Percentiles rank a stretch among this genome's conserved stretches.
phyloP scores from a whole-genome alignment of 2,113 vertebrate genomes.

The Lepisosteus oculatus region DNA sequence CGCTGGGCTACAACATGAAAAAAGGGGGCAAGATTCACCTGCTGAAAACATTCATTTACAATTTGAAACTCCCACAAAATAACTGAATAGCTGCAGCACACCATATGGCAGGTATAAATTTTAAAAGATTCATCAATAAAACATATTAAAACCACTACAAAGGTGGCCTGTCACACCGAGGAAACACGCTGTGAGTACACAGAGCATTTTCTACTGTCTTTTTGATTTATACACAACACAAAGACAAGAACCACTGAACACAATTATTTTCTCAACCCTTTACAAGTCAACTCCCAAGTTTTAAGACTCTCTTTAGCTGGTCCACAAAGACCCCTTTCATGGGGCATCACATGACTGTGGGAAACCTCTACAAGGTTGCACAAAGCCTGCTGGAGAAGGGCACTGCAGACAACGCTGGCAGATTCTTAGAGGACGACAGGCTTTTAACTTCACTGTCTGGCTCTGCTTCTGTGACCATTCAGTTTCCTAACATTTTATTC shows the following conservation, averaged over 20 bases:
- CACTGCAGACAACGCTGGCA: conserved; percentile 21
- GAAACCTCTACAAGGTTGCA: conserved; percentile 41
- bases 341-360: conserved; percentile 52
- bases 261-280: conserved; percentile 36
- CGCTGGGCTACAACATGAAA: too few relatives aligned
- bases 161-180: too few relatives aligned
- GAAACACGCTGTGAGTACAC: too few relatives aligned
- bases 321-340: conserved; percentile 55
- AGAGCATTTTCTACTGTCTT: too few relatives aligned
- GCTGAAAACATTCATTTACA: too few relatives aligned
- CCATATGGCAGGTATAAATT: too few relatives aligned
- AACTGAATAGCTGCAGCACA: too few relatives aligned
- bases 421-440: not conserved
- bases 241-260: conserved; percentile 24
- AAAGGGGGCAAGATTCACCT: too few relatives aligned
- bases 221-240: conserved; percentile 26
- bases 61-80: too few relatives aligned
- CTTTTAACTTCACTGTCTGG: not conserved
- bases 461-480: not conserved
- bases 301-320: conserved; percentile 34
- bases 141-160: too few relatives aligned
- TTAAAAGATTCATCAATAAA: too few relatives aligned
- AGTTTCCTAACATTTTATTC: too few relatives aligned
- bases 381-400: conserved; percentile 26
- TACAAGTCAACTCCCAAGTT: conserved; percentile 38